These are phyloP conservation scores for Tortrix viridana DNA, from an alignment of 2,888 invertebrate genomes.

Conservation along the genomic window DNA sequence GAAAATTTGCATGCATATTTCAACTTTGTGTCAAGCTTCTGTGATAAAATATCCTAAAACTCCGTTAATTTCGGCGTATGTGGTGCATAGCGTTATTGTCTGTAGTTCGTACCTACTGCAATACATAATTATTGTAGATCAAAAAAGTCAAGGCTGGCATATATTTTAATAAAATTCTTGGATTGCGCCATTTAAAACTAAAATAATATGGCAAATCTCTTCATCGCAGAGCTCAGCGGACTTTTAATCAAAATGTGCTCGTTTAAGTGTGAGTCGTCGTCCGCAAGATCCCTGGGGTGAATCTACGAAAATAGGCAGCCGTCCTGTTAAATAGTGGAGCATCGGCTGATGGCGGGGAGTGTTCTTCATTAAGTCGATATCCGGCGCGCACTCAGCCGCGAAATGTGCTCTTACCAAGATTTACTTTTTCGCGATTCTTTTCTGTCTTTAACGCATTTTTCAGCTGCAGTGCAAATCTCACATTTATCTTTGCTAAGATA, in stretches of 20 bases:
- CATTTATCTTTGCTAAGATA: constrained; percentile 27
- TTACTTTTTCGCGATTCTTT: constrained; percentile 45
- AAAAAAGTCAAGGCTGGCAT: constrained; percentile 40
- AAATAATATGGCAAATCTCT: constrained; percentile 25
- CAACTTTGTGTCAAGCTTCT: no score
- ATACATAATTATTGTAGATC: no score
- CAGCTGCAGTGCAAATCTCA: constrained; percentile 34
- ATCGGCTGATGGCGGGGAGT: constrained; percentile 58
- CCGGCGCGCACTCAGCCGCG: constrained; percentile 46
- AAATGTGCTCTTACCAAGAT: constrained; percentile 53
- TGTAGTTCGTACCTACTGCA: no score
- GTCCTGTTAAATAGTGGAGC: constrained; percentile 60
- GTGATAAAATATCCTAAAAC: no score
- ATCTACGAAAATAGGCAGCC: constrained; percentile 60
- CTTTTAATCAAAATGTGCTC: constrained; percentile 37
- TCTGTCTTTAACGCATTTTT: constrained; percentile 39
- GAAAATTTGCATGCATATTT: no score
- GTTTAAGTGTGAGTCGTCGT: constrained; percentile 53
- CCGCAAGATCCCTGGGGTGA: constrained; percentile 55
- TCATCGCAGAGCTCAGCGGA: constrained; percentile 29
- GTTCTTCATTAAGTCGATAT: constrained; percentile 69
- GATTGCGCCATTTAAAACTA: constrained; percentile 27
- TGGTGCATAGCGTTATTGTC: no score
- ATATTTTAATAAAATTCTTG: constrained; percentile 55
- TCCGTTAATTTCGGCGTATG: background rate